These are phyloP conservation scores for Caenorhabditis angaria DNA, from an alignment of 2,888 invertebrate species.

Conservation along the genomic window DNA sequence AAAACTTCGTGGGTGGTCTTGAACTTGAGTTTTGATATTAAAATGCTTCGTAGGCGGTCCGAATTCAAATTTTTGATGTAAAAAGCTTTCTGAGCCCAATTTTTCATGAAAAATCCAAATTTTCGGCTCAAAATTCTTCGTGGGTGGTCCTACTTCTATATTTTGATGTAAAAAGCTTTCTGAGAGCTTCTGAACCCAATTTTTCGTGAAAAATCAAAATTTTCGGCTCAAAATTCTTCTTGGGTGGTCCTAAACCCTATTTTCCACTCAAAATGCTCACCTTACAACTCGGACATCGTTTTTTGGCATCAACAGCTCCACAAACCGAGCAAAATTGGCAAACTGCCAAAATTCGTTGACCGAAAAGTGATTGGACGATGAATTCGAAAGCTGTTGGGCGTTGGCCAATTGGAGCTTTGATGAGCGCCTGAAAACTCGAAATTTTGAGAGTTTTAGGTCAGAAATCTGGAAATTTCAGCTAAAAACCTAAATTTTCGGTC, in stretches of 20 bases:
- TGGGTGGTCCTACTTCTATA: not conserved
- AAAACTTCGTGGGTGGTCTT: too few relatives aligned
- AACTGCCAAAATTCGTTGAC: slow-evolving; percentile 73
- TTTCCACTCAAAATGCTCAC: slow-evolving; percentile 75
- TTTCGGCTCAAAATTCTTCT: not conserved
- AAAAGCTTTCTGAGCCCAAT: too few relatives aligned
- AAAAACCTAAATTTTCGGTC: too few relatives aligned
- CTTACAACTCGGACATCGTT: slow-evolving; percentile 94
- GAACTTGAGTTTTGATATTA: too few relatives aligned
- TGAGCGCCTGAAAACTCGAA: slow-evolving; percentile 40
- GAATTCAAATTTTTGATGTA: not conserved
- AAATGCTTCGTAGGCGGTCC: not conserved
- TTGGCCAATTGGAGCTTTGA: slow-evolving; percentile 50
- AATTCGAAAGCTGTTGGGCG: slow-evolving; percentile 62
- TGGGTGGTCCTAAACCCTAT: not conserved
- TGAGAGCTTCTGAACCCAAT: too few relatives aligned
- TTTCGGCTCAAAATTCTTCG: not conserved
- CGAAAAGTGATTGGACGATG: slow-evolving; percentile 68
- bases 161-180: too few relatives aligned
- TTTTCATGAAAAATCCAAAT: not conserved
- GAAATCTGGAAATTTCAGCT: not conserved
- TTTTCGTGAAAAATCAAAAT: not conserved
- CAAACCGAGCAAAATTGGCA: slow-evolving; percentile 83
- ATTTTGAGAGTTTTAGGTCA: not conserved
- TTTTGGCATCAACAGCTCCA: slow-evolving; percentile 86